Percentiles rank a stretch among this genome's conserved stretches.
Evolutionary conservation across 2,888 invertebrate genomes (phyloP).

Genomic region (Salticus scenicus): DNA sequence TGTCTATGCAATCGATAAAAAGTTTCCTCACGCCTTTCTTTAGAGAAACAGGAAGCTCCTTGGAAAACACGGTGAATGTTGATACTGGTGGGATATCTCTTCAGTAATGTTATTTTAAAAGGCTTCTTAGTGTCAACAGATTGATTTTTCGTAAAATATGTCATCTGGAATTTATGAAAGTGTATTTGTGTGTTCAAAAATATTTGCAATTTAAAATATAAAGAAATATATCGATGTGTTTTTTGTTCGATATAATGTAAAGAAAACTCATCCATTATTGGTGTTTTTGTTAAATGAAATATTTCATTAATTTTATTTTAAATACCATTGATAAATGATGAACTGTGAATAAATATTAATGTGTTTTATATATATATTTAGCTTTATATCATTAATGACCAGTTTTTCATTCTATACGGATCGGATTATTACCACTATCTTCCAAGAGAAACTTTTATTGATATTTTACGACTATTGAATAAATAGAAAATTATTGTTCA

Average conservation of each 20-base stretch:
- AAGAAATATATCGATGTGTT: too few relatives aligned
- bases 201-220: too few relatives aligned
- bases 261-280: background rate
- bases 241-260: background rate
- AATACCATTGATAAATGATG: too few relatives aligned
- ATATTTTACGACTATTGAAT: too few relatives aligned
- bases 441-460: too few relatives aligned
- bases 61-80: background rate
- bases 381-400: too few relatives aligned
- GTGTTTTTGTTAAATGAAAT: too few relatives aligned
- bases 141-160: background rate
- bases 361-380: too few relatives aligned
- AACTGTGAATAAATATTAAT: too few relatives aligned
- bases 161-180: background rate
- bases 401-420: too few relatives aligned
- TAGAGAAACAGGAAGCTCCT: background rate
- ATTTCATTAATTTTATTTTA: background rate
- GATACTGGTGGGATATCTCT: background rate
- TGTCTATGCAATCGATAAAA: background rate
- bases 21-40: slow-evolving; percentile 8
- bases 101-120: background rate
- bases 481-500: too few relatives aligned
- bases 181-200: background rate
- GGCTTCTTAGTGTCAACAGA: background rate
- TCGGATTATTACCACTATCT: too few relatives aligned